Percentiles rank a stretch among this genome's conserved stretches.
Evolutionary conservation across 2,888 invertebrate genomes (phyloP).

Genomic region (Spatulosminthurus flaviceps): DNA sequence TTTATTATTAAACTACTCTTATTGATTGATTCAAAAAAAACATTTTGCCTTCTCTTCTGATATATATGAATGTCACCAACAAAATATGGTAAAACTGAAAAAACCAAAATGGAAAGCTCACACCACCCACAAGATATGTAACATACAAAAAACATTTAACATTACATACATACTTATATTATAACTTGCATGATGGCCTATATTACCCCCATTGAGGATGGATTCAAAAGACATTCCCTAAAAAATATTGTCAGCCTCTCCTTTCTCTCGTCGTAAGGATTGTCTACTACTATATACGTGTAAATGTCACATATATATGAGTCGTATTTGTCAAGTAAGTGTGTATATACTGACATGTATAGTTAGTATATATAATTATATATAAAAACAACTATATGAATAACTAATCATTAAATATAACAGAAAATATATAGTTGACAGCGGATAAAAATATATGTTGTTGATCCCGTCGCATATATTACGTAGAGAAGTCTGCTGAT

Average conservation of each 20-base stretch:
- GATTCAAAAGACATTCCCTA: slow-evolving; percentile 40
- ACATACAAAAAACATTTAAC: no score
- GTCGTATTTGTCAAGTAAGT: slow-evolving; percentile 16
- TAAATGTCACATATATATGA: slow-evolving; percentile 35
- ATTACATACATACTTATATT: slow-evolving; percentile 19
- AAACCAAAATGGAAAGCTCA: slow-evolving; percentile 6
- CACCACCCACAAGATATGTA: slow-evolving; percentile 9
- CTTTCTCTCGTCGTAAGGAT: slow-evolving; percentile 3
- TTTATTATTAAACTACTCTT: slow-evolving; percentile 35
- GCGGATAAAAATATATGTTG: neutral
- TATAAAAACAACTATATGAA: neutral
- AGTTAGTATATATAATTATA: slow-evolving; percentile 1
- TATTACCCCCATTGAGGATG: slow-evolving; percentile 36
- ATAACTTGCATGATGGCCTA: slow-evolving; percentile 43
- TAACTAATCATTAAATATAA: slow-evolving; percentile 25
- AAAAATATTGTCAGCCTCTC: neutral
- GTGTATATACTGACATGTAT: neutral
- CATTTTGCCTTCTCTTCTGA: slow-evolving; percentile 45
- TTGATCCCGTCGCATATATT: neutral
- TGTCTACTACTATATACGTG: slow-evolving; percentile 24
- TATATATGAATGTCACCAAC: slow-evolving; percentile 41
- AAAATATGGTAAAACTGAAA: neutral
- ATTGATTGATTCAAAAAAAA: slow-evolving; percentile 42
- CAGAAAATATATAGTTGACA: neutral
- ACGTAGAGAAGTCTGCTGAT: neutral